These are phyloP conservation scores for Sarcophaga carnaria DNA, from an alignment of 2,888 invertebrate species.

Conservation along the genomic window DNA sequence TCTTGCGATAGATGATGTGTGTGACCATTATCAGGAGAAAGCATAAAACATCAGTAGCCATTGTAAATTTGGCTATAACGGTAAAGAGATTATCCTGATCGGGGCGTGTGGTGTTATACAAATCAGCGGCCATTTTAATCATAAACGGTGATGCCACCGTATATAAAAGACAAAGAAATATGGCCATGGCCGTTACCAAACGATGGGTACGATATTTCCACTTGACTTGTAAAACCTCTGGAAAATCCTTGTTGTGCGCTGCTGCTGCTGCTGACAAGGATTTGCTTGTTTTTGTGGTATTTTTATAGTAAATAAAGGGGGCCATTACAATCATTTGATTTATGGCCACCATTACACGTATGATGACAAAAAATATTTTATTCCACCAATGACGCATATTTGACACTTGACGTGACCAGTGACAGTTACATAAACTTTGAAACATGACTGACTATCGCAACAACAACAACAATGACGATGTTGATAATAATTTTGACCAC, in stretches of 20 bases:
- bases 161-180: constrained; percentile 25
- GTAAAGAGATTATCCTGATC: constrained; percentile 56
- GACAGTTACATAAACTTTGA: constrained; percentile 42
- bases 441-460: constrained; percentile 31
- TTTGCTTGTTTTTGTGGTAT: neutral
- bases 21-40: constrained; percentile 58
- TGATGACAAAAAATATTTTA: constrained; percentile 71
- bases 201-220: constrained; percentile 59
- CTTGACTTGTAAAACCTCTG: neutral
- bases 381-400: constrained; percentile 68
- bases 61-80: constrained; percentile 54
- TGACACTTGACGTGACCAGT: constrained; percentile 60
- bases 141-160: constrained; percentile 26
- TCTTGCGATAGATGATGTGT: constrained; percentile 59
- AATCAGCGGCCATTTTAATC: constrained; percentile 19
- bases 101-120: constrained; percentile 28
- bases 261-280: neutral
- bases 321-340: constrained; percentile 74
- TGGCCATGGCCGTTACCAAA: constrained; percentile 28
- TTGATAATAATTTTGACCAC: neutral
- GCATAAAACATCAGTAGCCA: constrained; percentile 49
- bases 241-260: neutral
- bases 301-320: constrained; percentile 68
- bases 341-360: constrained; percentile 71
- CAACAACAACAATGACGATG: neutral